phyloP scores from a whole-genome alignment of 2,113 vertebrate species.

The Puma concolor region DNA sequence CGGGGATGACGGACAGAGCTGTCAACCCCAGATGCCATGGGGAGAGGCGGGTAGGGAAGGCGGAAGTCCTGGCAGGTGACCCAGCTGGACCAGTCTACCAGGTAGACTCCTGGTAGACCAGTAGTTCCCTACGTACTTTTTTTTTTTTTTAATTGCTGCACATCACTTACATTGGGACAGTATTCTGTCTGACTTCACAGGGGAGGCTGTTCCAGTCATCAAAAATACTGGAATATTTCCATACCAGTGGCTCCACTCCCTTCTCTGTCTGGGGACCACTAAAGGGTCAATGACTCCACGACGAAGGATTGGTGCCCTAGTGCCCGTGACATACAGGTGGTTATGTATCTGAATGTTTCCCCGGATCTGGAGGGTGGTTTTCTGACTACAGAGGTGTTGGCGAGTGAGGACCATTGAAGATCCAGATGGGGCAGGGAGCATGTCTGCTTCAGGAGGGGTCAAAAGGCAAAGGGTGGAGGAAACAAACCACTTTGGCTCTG shows the following conservation, averaged over 20 bases:
- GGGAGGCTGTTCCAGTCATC: no score
- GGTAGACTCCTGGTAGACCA: no score
- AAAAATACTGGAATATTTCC: not conserved
- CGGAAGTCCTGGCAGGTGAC: not conserved
- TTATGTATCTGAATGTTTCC: not conserved
- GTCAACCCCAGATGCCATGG: not conserved
- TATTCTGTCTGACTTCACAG: not conserved
- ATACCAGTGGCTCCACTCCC: not conserved
- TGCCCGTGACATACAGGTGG: fast-evolving
- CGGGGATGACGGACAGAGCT: not conserved
- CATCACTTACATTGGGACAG: not conserved
- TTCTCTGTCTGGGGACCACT: no score
- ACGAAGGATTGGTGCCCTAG: fast-evolving
- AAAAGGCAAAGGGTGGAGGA: not conserved
- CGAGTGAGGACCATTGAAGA: not conserved
- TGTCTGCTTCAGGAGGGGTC: not conserved
- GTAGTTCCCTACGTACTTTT: fast-evolving
- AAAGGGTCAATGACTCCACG: not conserved
- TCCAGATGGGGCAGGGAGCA: not conserved
- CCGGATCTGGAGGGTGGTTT: not conserved
- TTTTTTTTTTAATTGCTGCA: not conserved
- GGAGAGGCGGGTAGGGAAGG: not conserved
- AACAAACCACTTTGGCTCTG: not conserved
- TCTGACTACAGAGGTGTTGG: not conserved
- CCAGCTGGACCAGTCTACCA: no score